Base-by-base conservation (phyloP, 1,140 invertebrate genomes). In the Temnothorax nylanderi region DNA sequence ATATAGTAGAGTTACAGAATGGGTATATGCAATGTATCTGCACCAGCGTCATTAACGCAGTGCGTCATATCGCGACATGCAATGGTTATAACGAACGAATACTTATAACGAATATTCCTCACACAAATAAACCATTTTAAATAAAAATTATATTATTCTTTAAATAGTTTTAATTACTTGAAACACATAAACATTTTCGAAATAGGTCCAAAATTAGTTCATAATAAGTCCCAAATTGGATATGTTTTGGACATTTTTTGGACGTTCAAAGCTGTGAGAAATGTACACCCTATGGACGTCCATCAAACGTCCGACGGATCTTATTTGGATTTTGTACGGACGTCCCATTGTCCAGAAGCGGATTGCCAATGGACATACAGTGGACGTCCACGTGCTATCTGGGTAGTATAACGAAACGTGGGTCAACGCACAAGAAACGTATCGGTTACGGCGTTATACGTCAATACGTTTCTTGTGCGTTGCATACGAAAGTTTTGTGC, bases 381-480 rank as follows among this genome's bases (percentile, higher is more conserved):
- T 74, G 71, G 32, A 74, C 21, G 18, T 74, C 49, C 32, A n/a
- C 13, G 49, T 74, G 49, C 69, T 72, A 54, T 72, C 26, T 72
- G 69, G 69, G 26, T 26, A 26, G 26, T 1, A 1, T 26, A 26
- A 26, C 26, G 1, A 26, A 26, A 26, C 26, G 26, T 26, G 26
- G 26, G 26, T 26, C 26, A 26, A 26, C 26, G 26, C 26, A 26
- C 26, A 26, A 26, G 26, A 26, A 26, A 26, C 26, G 26, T 26
- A 26, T 26, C 26, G 26, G 26, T 26, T 26, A 26, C 26, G 1
- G 26, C 26, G 26, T 26, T 26, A 26, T 26, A 26, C 26, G 26
- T 26, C 26, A 26, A 26, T 26, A 26, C 26, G 1, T 26, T 26
- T 26, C 26, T 26, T 26, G 26, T 26, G 26, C 26, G 26, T 26